A percentile compares a stretch with the other conserved stretches of the same genome.
Evolutionary conservation across 2,113 vertebrate species (phyloP).

Genomic region (Cottus gobio): DNA sequence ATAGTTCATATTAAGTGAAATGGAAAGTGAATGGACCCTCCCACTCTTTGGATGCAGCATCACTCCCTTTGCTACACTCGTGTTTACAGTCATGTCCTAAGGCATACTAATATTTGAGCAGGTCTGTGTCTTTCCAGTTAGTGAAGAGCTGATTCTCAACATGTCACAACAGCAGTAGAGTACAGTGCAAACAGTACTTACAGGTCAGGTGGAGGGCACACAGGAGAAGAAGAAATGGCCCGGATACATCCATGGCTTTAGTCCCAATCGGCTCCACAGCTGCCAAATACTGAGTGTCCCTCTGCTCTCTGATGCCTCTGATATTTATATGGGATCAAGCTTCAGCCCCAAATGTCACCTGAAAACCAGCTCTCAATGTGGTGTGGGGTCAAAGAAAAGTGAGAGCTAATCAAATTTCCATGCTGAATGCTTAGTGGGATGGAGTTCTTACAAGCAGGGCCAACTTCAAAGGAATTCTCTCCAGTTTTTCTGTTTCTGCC

Average conservation of each 20-base stretch:
- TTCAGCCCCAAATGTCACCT: conserved; percentile 63
- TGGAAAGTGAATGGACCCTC: neutral
- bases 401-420: conserved; percentile 83
- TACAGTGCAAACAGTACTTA: conserved; percentile 75
- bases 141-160: neutral
- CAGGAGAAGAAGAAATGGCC: conserved; percentile 60
- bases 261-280: conserved; percentile 58
- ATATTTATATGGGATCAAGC: conserved; percentile 72
- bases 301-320: conserved; percentile 40
- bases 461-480: conserved; percentile 79
- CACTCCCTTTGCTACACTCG: neutral
- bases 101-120: neutral
- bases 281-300: conserved; percentile 49
- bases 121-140: neutral
- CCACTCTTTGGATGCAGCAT: neutral
- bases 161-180: conserved; percentile 3
- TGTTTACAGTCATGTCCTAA: conserved; percentile 7
- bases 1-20: neutral
- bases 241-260: conserved; percentile 50
- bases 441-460: conserved; percentile 54
- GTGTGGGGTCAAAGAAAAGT: conserved; percentile 54
- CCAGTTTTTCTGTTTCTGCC: conserved; percentile 51
- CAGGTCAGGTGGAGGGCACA: conserved; percentile 70
- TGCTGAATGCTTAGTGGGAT: conserved; percentile 60
- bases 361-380: conserved; percentile 60